A percentile compares a stretch with the other conserved stretches of the same genome.
Conservation (phyloP, 30 jellyfish, hydroid and myxozoan species). For the Chrysaora quinquecirrha region DNA sequence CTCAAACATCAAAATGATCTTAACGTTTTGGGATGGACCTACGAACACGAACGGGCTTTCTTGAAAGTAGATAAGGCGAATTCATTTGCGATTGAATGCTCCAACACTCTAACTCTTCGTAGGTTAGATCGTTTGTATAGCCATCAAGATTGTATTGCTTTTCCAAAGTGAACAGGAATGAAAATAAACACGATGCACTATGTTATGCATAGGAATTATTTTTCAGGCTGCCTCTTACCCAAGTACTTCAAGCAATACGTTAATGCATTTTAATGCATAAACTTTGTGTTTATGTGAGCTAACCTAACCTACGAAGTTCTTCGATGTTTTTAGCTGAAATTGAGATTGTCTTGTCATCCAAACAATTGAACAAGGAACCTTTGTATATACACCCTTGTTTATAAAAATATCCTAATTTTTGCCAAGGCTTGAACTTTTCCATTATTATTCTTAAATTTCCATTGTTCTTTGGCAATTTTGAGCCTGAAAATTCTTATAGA, state of each 20-base stretch:
- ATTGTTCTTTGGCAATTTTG: no score
- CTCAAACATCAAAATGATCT: constrained; percentile 2
- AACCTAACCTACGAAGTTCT: constrained; percentile 71
- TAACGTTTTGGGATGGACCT: background rate
- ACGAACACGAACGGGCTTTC: background rate
- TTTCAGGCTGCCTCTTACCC: constrained; percentile 48
- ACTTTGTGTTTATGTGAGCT: constrained; percentile 32
- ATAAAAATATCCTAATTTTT: no score
- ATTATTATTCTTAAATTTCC: no score
- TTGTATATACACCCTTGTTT: background rate
- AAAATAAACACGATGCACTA: constrained; percentile 85
- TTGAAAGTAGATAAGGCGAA: background rate
- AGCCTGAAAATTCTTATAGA: no score
- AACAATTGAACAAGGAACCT: constrained; percentile 71
- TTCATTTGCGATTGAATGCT: background rate
- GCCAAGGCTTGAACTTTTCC: no score
- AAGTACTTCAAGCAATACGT: constrained; percentile 31
- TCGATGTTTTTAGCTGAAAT: no score
- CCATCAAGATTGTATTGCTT: background rate
- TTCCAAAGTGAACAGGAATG: constrained; percentile 63
- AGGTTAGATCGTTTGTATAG: background rate
- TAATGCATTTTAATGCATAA: constrained; percentile 73
- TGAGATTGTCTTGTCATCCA: constrained; percentile 83
- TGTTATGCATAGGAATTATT: constrained; percentile 4
- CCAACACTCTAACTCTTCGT: background rate